Evolutionary conservation across 2,797 vertebrate genomes (phyloP), one percentile per base, ranked within the genome.

Genomic region (Periparus ater): DNA sequence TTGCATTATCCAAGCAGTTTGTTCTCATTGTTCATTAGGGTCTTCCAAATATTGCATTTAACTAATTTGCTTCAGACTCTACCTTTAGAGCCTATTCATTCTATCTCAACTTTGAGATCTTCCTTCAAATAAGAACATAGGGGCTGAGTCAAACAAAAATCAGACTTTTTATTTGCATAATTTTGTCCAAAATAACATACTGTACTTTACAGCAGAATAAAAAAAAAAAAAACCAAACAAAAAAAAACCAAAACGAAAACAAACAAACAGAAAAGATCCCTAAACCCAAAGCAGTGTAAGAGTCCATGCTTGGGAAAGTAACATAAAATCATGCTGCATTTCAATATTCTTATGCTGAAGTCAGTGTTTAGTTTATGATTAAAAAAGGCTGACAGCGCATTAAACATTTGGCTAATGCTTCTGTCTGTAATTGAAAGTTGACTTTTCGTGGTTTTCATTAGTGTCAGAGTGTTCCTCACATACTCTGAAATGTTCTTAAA

Each of bases 181-280:
- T n/a, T 45, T 88, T 22, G 65, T 38, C 17, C 29, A 88, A 88
- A 93, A 73, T n/a, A 82, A 78, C 16, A 62, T 11, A 45, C 3
- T 84, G 30, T 88, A 92, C 34, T 98, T 97, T 97, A 95, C 47
- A 67, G 91, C 23, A 93, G 92, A 98, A 97, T 91, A 81, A 42
- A 47, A 17, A 10, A 36, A 96, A 96, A 97, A 96, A 14, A n/a
- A 11, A 13, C n/a, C n/a, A 16, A 8, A 19, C 14, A 4, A 3
- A 4, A 8, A 5, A 11, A 8, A 16, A 12, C n/a, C n/a, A 15
- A 25, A 15, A 32, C 96, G 89, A 88, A 91, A 87, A 96, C 90
- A 94, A 92, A 67, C 32, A 58, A 44, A 58, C 16, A 53, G 76
- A 94, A 92, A 85, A 85, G 80, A 80, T 23, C 42, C 72, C 42